phyloP scores from a whole-genome alignment of 2,888 invertebrate genomes.

The Acanthosoma haemorrhoidale region DNA sequence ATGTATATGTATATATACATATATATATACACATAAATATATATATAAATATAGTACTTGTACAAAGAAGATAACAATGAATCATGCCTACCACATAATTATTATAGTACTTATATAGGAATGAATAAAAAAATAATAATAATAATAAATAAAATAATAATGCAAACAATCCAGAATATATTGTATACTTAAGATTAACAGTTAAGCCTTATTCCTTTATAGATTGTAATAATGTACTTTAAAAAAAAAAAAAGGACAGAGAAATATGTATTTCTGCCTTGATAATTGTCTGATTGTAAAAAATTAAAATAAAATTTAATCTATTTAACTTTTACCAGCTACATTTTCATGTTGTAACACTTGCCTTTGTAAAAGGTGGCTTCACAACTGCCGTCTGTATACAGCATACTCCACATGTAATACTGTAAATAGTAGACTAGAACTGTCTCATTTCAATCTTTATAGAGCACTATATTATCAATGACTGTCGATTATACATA shows the following conservation, averaged over 20 bases:
- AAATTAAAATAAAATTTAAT: neutral
- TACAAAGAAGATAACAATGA: too few species aligned
- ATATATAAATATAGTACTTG: neutral
- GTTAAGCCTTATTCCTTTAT: too few species aligned
- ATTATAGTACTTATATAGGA: neutral
- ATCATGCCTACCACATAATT: neutral
- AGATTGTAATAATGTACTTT: neutral
- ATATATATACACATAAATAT: neutral
- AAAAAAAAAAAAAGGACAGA: neutral
- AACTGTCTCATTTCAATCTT: slow-evolving; percentile 28
- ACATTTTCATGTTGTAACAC: slow-evolving; percentile 16
- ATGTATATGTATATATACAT: neutral
- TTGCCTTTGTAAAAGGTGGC: slow-evolving; percentile 31
- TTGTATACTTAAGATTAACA: too few species aligned
- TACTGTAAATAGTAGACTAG: slow-evolving; percentile 34
- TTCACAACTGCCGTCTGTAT: slow-evolving; percentile 33
- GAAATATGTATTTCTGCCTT: neutral
- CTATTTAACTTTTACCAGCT: slow-evolving; percentile 34
- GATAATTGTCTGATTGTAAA: neutral
- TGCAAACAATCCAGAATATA: too few species aligned
- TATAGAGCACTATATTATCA: slow-evolving; percentile 33
- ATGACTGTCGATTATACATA: slow-evolving; percentile 38
- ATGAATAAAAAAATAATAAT: neutral
- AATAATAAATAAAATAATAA: neutral
- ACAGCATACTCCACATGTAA: slow-evolving; percentile 27